Evolutionary conservation across 2,888 invertebrate genomes (phyloP).

Genomic region (Hedya salicella): DNA sequence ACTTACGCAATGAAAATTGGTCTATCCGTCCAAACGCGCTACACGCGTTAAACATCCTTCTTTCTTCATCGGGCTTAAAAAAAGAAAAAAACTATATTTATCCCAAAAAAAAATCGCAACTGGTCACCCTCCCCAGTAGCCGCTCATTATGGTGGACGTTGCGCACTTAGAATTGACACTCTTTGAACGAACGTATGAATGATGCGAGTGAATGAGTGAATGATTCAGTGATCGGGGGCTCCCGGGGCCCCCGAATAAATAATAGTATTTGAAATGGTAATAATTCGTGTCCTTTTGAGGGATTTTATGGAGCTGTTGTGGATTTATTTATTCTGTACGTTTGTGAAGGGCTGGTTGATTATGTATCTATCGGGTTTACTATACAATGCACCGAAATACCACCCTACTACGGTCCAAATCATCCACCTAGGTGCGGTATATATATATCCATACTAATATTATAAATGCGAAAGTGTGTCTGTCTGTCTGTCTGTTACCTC

Average conservation of each 20-base stretch:
- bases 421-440: too few species aligned
- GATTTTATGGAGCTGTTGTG: conserved; percentile 3
- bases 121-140: conserved; percentile 36
- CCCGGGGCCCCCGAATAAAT: conserved; percentile 12
- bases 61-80: too few species aligned
- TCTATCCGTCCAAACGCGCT: too few species aligned
- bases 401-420: too few species aligned
- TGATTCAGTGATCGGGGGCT: conserved; percentile 36
- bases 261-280: conserved; percentile 22
- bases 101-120: too few species aligned
- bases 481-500: too few species aligned
- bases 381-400: too few species aligned
- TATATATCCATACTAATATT: too few species aligned
- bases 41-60: too few species aligned
- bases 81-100: background rate
- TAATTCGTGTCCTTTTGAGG: conserved; percentile 18
- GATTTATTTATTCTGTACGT: conserved; percentile 8
- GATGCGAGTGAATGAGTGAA: conserved; percentile 37
- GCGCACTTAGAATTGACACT: conserved; percentile 41
- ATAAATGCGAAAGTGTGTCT: too few species aligned
- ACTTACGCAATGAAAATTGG: too few species aligned
- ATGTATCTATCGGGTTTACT: background rate
- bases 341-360: background rate
- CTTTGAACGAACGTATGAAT: conserved; percentile 33
- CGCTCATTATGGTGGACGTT: conserved; percentile 39